Evolutionary conservation across 2,888 invertebrate genomes (phyloP).

Genomic region (Cremastinae sp.): DNA sequence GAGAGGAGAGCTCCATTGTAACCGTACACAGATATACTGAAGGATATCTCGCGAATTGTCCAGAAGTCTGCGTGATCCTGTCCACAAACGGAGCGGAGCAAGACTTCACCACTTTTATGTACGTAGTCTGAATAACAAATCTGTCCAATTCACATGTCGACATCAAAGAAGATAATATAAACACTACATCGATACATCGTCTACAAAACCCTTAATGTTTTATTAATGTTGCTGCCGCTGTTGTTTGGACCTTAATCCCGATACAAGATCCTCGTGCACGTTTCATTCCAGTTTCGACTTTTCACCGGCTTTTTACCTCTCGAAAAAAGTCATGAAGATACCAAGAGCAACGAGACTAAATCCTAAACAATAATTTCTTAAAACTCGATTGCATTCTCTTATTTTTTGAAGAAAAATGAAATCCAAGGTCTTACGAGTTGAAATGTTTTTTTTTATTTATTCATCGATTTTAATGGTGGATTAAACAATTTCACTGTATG

Average conservation of each 20-base stretch:
- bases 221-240: slow-evolving; percentile 77
- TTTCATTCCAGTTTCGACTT: slow-evolving; percentile 42
- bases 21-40: slow-evolving; percentile 16
- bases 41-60: slow-evolving; percentile 45
- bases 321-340: slow-evolving; percentile 26
- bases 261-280: slow-evolving; percentile 2
- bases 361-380: slow-evolving; percentile 26
- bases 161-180: slow-evolving; percentile 81
- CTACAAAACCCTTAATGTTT: slow-evolving; percentile 80
- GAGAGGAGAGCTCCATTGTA: neutral
- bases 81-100: slow-evolving; percentile 79
- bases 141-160: slow-evolving; percentile 81
- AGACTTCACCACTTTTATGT: slow-evolving; percentile 80
- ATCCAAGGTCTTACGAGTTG: too few relatives aligned
- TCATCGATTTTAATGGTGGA: too few relatives aligned
- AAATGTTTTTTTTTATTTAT: too few relatives aligned
- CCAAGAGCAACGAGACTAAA: slow-evolving; percentile 36
- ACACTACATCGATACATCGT: slow-evolving; percentile 80
- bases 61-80: slow-evolving; percentile 65
- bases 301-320: slow-evolving; percentile 22
- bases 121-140: slow-evolving; percentile 80
- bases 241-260: slow-evolving; percentile 56
- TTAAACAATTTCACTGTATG: neutral
- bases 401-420: too few relatives aligned
- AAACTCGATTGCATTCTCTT: neutral